These are phyloP conservation scores for Morone chrysops DNA, from an alignment of 2,113 vertebrate species.

Conservation along the genomic window DNA sequence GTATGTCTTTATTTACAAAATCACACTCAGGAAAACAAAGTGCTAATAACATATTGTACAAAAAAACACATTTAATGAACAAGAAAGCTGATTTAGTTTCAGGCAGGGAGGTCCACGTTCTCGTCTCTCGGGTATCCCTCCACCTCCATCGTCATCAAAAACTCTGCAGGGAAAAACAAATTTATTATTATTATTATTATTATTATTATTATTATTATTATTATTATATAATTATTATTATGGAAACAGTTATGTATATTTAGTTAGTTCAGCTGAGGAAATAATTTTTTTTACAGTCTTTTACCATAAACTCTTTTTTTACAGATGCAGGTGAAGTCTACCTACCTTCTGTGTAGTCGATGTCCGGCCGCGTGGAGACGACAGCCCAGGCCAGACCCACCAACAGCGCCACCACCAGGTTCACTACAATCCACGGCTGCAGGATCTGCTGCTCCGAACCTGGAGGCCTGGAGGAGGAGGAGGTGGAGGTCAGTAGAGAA, in stretches of 20 bases:
- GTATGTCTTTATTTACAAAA: conserved; percentile 62
- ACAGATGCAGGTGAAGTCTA: background rate
- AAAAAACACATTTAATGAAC: conserved; percentile 26
- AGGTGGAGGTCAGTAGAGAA: background rate
- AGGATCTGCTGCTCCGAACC: conserved; percentile 89
- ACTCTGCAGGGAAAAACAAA: conserved; percentile 56
- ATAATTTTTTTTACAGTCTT: no score
- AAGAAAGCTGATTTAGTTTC: conserved; percentile 2
- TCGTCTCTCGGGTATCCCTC: conserved; percentile 71
- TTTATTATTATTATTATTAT: no score
- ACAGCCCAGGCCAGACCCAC: conserved; percentile 94
- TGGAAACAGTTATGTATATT: no score
- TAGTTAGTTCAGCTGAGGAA: no score
- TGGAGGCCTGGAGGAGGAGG: conserved; percentile 80
- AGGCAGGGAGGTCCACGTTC: conserved; percentile 60
- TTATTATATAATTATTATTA: no score
- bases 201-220: no score
- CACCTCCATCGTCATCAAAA: conserved; percentile 78
- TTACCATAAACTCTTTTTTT: no score
- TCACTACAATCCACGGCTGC: conserved; percentile 92
- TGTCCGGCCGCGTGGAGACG: conserved; percentile 87
- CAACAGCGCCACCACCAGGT: conserved; percentile 92
- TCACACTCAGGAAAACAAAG: conserved; percentile 20
- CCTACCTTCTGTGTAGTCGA: conserved; percentile 94
- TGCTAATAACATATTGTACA: conserved; percentile 20